These are phyloP conservation scores for Catharus fuscescens DNA, from an alignment of 2,113 vertebrate species.

Conservation along the genomic window DNA sequence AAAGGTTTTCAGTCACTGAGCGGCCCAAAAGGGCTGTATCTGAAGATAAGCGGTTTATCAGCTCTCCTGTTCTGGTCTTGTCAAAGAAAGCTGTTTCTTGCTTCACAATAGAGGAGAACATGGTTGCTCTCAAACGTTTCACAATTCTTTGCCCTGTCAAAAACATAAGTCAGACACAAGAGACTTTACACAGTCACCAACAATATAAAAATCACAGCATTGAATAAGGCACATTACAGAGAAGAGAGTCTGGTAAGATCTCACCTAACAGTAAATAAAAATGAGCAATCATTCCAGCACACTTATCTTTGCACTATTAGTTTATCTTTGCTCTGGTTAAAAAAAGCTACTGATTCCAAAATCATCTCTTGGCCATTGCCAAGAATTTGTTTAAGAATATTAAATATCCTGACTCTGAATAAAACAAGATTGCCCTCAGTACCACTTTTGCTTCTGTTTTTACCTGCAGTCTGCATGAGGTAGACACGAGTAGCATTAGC, in stretches of 20 bases:
- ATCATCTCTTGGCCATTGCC: not conserved
- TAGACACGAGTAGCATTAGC: conserved; percentile 92
- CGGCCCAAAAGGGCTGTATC: conserved; percentile 87
- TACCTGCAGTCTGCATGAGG: conserved; percentile 96
- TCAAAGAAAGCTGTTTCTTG: conserved; percentile 98
- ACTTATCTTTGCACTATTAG: not conserved
- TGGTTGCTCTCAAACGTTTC: conserved; percentile 82
- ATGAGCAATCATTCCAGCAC: not conserved
- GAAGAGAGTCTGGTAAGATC: not conserved
- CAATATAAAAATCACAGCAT: not conserved
- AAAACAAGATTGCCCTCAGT: not conserved
- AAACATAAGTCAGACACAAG: not conserved
- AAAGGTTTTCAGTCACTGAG: conserved; percentile 94
- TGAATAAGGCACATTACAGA: not conserved
- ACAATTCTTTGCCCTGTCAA: conserved; percentile 90
- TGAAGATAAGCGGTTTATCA: conserved; percentile 94
- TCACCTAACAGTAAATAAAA: not conserved
- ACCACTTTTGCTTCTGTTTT: not conserved
- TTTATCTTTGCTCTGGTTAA: not conserved
- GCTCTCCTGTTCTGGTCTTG: conserved; percentile 90
- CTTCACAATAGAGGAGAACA: conserved; percentile 91
- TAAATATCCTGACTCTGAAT: not conserved
- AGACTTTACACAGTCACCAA: not conserved
- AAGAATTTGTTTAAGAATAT: not conserved
- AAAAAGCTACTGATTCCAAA: not conserved